Evolutionary conservation across 2,797 vertebrate species (phyloP).

Genomic region (Lutjanus campechanus): DNA sequence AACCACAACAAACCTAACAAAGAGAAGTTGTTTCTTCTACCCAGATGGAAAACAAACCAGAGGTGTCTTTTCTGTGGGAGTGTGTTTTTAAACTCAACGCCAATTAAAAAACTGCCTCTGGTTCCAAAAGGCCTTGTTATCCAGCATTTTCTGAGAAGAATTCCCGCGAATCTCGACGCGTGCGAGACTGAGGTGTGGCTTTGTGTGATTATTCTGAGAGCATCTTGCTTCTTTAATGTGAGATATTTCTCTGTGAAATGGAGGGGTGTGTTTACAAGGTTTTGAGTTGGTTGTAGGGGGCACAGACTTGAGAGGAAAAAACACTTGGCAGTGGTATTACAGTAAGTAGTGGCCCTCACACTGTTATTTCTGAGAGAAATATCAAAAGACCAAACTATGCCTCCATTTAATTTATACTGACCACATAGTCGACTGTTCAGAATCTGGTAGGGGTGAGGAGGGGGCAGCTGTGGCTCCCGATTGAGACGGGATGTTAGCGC

Average conservation of each 20-base stretch:
- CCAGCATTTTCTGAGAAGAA: conserved; percentile 18
- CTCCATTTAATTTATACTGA: not conserved
- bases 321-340: conserved; percentile 2
- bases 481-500: not conserved
- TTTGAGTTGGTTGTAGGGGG: conserved; percentile 13
- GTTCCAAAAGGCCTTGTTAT: conserved; percentile 49
- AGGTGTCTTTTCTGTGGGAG: conserved; percentile 46
- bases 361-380: not conserved
- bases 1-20: conserved; percentile 24
- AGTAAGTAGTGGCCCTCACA: conserved; percentile 3
- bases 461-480: not conserved
- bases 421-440: not conserved
- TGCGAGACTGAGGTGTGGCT: conserved; percentile 34
- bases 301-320: conserved; percentile 22
- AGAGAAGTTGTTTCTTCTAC: not conserved
- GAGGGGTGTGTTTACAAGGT: conserved; percentile 17
- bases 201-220: conserved; percentile 39
- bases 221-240: conserved; percentile 14
- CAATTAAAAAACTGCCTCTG: conserved; percentile 53
- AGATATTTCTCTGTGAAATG: conserved; percentile 30
- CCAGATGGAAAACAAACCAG: conserved; percentile 45
- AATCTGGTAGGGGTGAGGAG: not conserved
- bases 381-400: not conserved
- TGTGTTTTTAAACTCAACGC: conserved; percentile 39
- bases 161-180: conserved; percentile 13